Base-by-base conservation (phyloP, 2,888 invertebrate species). In the Macroteleia sp. region DNA sequence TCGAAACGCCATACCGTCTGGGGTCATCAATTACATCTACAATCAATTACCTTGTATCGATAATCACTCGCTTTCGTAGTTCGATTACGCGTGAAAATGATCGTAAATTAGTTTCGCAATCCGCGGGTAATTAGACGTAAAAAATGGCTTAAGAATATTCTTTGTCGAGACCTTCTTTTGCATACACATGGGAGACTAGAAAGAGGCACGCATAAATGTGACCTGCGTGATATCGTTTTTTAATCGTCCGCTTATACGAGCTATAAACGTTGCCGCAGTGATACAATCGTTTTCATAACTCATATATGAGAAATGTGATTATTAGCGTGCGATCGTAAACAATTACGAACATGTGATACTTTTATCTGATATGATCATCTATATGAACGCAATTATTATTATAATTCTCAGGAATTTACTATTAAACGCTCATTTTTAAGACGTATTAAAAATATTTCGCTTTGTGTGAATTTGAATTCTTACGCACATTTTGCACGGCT, bases 21-120 rank as follows among this genome's bases (percentile, higher is more conserved):
- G 71, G 59, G 56, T 54, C 71, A 73, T 77, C 71, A 77, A 77
- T 73, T 77, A 73, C 77, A 56, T 59, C 46, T 42, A 32, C 64
- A 59, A 77, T 77, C 76, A 59, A 70, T 76, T 76, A 76, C 36
- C 2, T 28, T 8, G 22, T 64, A 71, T 61, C 61, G 54, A 56
- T 67, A 71, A 71, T 70, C 54, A 67, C 48, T 57, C 44, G 46
- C 64, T 39, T 66, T 64, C 64, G 5, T 44, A 62, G 64, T 77
- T 64, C 66, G 70, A 77, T 70, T 66, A 64, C 64, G 70, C 59
- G 54, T 64, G 64, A 50, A 62, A 77, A 66, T 54, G 54, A 39
- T 50, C 70, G 46, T 71, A 77, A 77, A 77, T 77, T 71, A 61
- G 46, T 70, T 77, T 66, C 46, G 70, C 39, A 57, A 64, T 36